phyloP scores from a whole-genome alignment of 2,797 vertebrate species.

The Sphenodon punctatus region DNA sequence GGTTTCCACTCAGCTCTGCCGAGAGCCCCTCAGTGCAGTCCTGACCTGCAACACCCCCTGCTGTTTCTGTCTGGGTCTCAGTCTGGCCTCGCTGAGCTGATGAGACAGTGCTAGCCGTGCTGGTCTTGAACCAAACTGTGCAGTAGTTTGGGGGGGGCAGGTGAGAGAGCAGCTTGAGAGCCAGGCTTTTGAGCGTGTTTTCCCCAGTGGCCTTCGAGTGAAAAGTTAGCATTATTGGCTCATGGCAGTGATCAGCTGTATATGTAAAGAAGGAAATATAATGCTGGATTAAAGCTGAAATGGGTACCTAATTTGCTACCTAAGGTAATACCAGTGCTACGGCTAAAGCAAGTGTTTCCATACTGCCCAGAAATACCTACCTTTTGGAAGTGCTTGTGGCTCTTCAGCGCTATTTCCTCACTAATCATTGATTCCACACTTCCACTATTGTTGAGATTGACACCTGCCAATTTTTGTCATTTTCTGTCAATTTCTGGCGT shows the following conservation, averaged over 20 bases:
- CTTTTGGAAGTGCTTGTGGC: too few relatives aligned
- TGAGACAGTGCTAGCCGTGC: not conserved
- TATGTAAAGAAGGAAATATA: not conserved
- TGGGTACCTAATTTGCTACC: too few relatives aligned
- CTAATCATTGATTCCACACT: too few relatives aligned
- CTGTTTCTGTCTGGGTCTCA: conserved; percentile 24
- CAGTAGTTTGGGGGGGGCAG: not conserved
- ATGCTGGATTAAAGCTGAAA: too few relatives aligned
- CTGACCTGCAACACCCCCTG: not conserved
- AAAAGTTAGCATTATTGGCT: not conserved
- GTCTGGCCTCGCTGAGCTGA: conserved; percentile 1
- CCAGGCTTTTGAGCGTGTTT: not conserved
- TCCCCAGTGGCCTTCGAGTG: rapidly evolving
- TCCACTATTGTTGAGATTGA: too few relatives aligned
- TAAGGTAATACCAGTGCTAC: too few relatives aligned
- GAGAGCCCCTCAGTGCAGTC: not conserved
- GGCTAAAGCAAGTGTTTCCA: too few relatives aligned
- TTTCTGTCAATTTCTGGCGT: too few relatives aligned
- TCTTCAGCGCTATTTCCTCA: too few relatives aligned
- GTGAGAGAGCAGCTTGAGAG: not conserved
- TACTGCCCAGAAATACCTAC: too few relatives aligned
- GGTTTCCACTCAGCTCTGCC: not conserved
- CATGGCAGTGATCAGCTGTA: not conserved
- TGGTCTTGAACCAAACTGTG: not conserved
- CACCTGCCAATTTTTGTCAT: too few relatives aligned